These are phyloP conservation scores for Ectropis crepuscularia DNA, from an alignment of 2,888 invertebrate genomes.

Conservation along the genomic window DNA sequence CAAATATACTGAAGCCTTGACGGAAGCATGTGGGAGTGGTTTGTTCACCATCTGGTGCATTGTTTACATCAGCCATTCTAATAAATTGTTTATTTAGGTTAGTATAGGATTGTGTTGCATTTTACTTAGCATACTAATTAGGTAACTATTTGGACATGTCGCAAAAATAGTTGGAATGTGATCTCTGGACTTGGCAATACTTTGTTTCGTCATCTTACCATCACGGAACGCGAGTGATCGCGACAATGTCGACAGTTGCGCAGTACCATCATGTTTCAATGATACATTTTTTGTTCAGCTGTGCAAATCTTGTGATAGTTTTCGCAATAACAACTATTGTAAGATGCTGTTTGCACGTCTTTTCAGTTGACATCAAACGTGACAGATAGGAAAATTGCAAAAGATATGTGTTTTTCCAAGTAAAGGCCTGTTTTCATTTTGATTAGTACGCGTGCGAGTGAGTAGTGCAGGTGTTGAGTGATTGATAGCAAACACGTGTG, in stretches of 20 bases:
- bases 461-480: too few species aligned
- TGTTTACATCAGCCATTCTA: conserved; percentile 14
- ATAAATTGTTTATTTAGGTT: conserved; percentile 4
- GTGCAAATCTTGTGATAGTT: neutral
- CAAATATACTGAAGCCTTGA: neutral
- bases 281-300: conserved; percentile 5
- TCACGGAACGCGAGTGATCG: neutral
- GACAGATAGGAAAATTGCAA: too few species aligned
- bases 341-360: neutral
- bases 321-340: neutral
- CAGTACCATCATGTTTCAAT: neutral
- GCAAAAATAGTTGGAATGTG: neutral
- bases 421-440: too few species aligned
- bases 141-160: neutral
- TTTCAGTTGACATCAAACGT: too few species aligned
- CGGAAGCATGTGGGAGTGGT: conserved; percentile 2
- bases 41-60: conserved; percentile 21
- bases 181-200: neutral
- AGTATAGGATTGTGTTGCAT: conserved; percentile 11
- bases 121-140: conserved; percentile 13
- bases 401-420: too few species aligned
- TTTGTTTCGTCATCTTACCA: neutral
- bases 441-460: too few species aligned
- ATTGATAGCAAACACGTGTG: too few species aligned
- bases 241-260: neutral